Conservation (phyloP, 2,888 invertebrate genomes). For the Eutolmus rufibarbis region DNA sequence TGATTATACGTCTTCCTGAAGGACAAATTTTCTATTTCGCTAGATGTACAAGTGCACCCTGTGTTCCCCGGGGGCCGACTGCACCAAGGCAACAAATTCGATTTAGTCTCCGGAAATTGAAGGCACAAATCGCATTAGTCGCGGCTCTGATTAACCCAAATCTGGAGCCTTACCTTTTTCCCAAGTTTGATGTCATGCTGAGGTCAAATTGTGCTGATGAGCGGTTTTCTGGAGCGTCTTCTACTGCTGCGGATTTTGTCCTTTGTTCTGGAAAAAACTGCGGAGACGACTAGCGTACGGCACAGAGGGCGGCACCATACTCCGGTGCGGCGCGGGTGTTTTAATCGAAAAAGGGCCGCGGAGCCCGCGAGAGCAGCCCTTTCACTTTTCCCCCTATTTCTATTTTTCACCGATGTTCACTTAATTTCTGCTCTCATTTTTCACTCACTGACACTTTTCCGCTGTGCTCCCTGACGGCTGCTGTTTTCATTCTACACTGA, state of each 20-base stretch:
- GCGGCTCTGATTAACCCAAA: constrained; percentile 42
- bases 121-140: constrained; percentile 39
- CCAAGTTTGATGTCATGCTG: constrained; percentile 30
- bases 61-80: not conserved
- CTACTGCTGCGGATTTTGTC: not conserved
- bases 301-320: not conserved
- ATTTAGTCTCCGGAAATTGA: constrained; percentile 32
- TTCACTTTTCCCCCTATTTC: not conserved
- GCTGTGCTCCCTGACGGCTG: constrained; percentile 5
- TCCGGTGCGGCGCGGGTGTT: not conserved
- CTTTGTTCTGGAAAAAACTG: not conserved
- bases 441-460: constrained; percentile 45
- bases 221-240: not conserved
- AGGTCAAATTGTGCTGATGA: not conserved
- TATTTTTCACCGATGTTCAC: constrained; percentile 43
- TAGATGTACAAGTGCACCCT: not conserved
- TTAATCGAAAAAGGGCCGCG: not conserved
- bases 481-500: constrained; percentile 30
- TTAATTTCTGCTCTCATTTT: constrained; percentile 48
- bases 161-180: constrained; percentile 37
- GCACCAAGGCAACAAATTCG: constrained; percentile 33
- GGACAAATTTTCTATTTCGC: constrained; percentile 9
- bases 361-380: not conserved
- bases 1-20: constrained; percentile 23
- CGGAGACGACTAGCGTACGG: not conserved